phyloP scores from a whole-genome alignment of 2,888 invertebrate genomes.

The Dolichopus griseipennis region DNA sequence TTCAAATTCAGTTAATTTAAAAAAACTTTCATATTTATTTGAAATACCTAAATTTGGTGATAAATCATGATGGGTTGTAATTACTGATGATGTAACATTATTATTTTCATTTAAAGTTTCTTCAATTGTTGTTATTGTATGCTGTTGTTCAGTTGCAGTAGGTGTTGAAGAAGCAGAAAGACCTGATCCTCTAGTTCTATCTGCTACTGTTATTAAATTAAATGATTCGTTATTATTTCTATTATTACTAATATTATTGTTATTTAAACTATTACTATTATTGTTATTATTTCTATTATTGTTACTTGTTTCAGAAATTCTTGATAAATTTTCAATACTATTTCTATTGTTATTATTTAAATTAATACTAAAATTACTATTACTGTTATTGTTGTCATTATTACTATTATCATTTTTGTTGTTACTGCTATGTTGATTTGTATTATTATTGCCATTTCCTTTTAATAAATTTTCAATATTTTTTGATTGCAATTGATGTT shows the following conservation, averaged over 20 bases:
- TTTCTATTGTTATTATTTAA: conserved; percentile 17
- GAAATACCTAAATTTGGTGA: background rate
- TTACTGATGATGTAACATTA: background rate
- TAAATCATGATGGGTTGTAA: background rate
- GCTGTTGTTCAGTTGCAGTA: background rate
- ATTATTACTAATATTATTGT: conserved; percentile 19
- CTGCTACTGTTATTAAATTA: background rate
- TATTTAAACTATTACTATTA: conserved; percentile 20
- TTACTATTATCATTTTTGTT: conserved; percentile 18
- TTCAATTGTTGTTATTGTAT: background rate
- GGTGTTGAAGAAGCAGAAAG: background rate
- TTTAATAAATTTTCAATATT: conserved; percentile 19
- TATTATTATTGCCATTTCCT: conserved; percentile 17
- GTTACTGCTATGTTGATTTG: conserved; percentile 16
- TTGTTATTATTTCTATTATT: conserved; percentile 20
- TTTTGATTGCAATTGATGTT: conserved; percentile 19
- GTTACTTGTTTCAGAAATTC: conserved; percentile 14
- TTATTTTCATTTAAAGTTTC: background rate
- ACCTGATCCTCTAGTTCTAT: too few relatives aligned
- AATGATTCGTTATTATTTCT: conserved; percentile 1
- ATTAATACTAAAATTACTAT: conserved; percentile 18
- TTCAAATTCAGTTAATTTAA: conserved; percentile 7
- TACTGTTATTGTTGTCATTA: conserved; percentile 19
- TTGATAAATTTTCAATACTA: conserved; percentile 15
- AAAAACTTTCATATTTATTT: conserved; percentile 5